These are phyloP conservation scores for Calypte anna DNA, from an alignment of 2,113 vertebrate species.

Conservation along the genomic window DNA sequence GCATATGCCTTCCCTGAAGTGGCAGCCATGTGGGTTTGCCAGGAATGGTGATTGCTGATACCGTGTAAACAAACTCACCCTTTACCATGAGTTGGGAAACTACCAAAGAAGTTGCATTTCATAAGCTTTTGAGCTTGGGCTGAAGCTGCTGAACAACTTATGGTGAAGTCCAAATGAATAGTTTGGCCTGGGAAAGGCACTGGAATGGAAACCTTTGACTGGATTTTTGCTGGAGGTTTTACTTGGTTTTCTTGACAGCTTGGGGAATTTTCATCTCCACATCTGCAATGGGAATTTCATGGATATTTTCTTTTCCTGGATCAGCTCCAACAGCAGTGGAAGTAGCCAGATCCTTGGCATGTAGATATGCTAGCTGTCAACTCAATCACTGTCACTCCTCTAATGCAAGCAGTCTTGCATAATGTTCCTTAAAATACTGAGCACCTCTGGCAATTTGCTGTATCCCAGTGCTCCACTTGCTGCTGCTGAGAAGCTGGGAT, in stretches of 20 bases:
- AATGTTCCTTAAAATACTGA: background rate
- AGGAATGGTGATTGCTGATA: background rate
- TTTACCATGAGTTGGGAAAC: background rate
- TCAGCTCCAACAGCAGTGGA: background rate
- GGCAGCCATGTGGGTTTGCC: background rate
- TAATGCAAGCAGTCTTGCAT: background rate
- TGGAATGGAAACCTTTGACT: background rate
- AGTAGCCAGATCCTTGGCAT: background rate
- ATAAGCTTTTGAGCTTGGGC: background rate
- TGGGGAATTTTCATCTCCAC: background rate
- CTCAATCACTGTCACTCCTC: background rate
- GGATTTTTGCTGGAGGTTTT: background rate
- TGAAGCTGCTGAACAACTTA: background rate
- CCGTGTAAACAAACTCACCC: background rate
- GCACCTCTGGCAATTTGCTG: background rate
- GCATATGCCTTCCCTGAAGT: background rate
- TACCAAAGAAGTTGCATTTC: background rate
- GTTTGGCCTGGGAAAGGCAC: background rate
- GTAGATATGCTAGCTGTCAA: background rate
- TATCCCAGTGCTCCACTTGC: rapidly evolving
- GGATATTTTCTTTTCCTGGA: background rate
- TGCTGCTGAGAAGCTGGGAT: background rate
- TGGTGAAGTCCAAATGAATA: background rate
- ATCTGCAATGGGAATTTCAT: background rate
- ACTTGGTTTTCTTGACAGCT: background rate